Evolutionary conservation across 1,140 invertebrate species (phyloP).

Genomic region (Bombus superbus): DNA sequence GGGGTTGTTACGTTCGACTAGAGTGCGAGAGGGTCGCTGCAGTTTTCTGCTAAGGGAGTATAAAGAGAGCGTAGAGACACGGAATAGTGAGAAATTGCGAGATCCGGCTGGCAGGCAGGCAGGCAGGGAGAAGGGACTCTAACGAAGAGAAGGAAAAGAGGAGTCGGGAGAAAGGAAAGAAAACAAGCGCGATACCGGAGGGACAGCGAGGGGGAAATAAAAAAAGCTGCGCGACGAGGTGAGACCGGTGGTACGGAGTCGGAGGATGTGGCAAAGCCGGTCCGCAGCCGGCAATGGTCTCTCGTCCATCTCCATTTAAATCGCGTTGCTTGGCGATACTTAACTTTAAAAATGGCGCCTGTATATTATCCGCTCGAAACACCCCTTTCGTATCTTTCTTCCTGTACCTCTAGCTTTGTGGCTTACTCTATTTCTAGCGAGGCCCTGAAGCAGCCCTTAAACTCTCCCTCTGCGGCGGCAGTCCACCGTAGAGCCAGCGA

Average conservation of each 20-base stretch:
- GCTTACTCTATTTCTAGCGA: constrained; percentile 16
- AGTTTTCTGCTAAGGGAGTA: constrained; percentile 7
- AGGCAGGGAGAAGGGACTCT: neutral
- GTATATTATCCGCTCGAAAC: constrained; percentile 68
- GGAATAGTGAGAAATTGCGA: constrained; percentile 25
- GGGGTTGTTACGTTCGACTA: constrained; percentile 34
- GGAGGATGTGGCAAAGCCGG: neutral
- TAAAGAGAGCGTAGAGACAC: constrained; percentile 4
- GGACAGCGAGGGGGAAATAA: neutral
- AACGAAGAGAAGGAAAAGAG: constrained; percentile 7
- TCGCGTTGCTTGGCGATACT: constrained; percentile 71
- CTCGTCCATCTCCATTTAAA: constrained; percentile 76
- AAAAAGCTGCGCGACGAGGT: neutral
- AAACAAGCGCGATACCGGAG: neutral
- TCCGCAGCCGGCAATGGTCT: constrained; percentile 57
- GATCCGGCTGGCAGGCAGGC: neutral
- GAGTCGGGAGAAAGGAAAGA: neutral
- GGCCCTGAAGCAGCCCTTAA: constrained; percentile 48
- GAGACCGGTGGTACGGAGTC: neutral
- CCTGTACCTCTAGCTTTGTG: neutral
- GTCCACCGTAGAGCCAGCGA: constrained; percentile 52
- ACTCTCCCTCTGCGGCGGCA: constrained; percentile 58
- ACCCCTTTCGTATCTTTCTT: constrained; percentile 8
- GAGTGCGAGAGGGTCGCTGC: constrained; percentile 11
- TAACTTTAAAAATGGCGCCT: constrained; percentile 75